These are phyloP conservation scores for Nixonia krombeini DNA, from an alignment of 1,140 invertebrate species.

Conservation along the genomic window DNA sequence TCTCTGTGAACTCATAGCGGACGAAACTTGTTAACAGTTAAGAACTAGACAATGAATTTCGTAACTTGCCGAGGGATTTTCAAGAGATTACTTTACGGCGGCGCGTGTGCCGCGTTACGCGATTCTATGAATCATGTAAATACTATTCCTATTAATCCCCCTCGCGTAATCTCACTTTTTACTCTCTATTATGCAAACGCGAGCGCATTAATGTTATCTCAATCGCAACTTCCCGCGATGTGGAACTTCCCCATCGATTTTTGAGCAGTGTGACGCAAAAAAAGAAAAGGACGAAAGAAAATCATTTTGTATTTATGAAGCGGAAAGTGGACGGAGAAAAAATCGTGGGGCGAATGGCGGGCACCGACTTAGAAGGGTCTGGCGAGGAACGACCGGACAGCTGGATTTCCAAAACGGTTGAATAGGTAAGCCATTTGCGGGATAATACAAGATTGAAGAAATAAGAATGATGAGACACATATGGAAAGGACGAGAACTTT, in stretches of 20 bases:
- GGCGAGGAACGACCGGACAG: background rate
- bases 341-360: constrained; percentile 1
- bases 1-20: constrained; percentile 25
- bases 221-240: no score
- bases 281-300: no score
- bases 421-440: constrained; percentile 48
- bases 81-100: constrained; percentile 9
- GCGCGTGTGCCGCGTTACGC: no score
- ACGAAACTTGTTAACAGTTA: constrained; percentile 35
- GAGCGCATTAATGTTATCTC: no score
- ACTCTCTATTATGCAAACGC: no score
- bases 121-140: no score
- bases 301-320: no score
- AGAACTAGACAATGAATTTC: constrained; percentile 36
- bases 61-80: constrained; percentile 31
- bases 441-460: constrained; percentile 52
- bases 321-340: background rate
- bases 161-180: no score
- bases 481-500: constrained; percentile 42
- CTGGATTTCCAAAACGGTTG: constrained; percentile 45
- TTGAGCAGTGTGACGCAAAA: no score
- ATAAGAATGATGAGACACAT: constrained; percentile 47
- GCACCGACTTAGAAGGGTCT: constrained; percentile 7
- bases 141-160: no score
- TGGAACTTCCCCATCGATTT: no score